A percentile compares a stretch with the other conserved stretches of the same genome.
These are phyloP conservation scores for Sinhomidia bicolor DNA, from an alignment of 2,888 invertebrate genomes.

Conservation along the genomic window DNA sequence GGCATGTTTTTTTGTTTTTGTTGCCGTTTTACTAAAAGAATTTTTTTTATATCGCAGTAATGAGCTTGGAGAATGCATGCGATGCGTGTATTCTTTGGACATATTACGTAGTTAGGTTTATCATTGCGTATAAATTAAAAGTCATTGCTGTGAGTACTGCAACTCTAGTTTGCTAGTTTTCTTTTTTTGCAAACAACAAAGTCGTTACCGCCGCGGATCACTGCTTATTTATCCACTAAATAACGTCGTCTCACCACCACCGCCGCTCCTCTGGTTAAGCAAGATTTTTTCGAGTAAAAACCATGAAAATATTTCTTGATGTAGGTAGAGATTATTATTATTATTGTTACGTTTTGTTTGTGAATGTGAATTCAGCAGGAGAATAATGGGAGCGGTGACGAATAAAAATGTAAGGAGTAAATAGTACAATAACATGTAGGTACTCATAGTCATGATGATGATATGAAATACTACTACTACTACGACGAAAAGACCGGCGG, in stretches of 20 bases:
- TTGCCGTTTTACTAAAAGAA: background rate
- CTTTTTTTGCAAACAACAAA: constrained; percentile 38
- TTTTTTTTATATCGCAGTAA: constrained; percentile 10
- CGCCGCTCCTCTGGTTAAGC: constrained; percentile 59
- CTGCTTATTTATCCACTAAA: background rate
- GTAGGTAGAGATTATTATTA: constrained; percentile 41
- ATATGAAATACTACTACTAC: background rate
- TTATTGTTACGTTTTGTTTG: background rate
- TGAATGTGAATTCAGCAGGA: background rate
- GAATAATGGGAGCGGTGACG: constrained; percentile 42
- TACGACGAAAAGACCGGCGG: background rate
- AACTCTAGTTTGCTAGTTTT: constrained; percentile 16
- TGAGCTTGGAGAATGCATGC: background rate
- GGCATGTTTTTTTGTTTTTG: background rate
- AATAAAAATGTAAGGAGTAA: background rate
- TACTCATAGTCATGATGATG: background rate
- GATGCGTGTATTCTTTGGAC: constrained; percentile 4
- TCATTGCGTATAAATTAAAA: constrained; percentile 38
- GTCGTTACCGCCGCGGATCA: constrained; percentile 38
- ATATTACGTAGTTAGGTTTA: background rate
- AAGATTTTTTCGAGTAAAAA: constrained; percentile 29
- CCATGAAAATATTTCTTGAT: constrained; percentile 33
- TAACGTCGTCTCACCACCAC: background rate
- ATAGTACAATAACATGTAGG: too few species aligned
- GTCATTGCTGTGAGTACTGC: constrained; percentile 7